Base-by-base conservation (phyloP, 2,888 invertebrate species). In the Watsonalla binaria region DNA sequence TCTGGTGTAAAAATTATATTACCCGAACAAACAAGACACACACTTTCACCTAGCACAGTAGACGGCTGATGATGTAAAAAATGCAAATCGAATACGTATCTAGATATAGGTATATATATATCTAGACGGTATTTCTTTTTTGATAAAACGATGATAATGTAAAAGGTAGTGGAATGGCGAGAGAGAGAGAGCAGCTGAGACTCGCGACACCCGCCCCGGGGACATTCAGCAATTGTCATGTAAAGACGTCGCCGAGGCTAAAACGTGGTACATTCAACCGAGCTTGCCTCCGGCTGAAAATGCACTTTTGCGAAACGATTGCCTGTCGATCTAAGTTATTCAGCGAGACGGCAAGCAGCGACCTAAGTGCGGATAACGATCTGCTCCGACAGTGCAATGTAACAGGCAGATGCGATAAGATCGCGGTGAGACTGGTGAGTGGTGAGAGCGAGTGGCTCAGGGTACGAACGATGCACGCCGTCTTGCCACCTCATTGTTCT, bases 301-400 rank as follows among this genome's bases (percentile, higher is more conserved):
- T 90, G 87, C 89, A 89, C 89, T 90, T 87, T 86, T 80, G 73
- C 78, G 78, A 81, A 84, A 68, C 81, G 86, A 89, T 88, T 84
- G 85, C 82, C 82, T 83, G 84, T 84, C 86, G 81, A 87, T 83
- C 76, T 76, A 74, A 81, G 82, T 86, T 85, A 84, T 82, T 80
- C 78, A 78, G 68, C 70, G 72, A 72, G 76, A 75, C 71, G 70
- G 68, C 70, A 62, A 65, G 70, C 71, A 67, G 72, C 72, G 72
- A 76, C 69, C 76, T 78, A 81, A 82, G 82, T 77, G 79, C 74
- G 72, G 82, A 84, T 81, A 83, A 78, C 74, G 76, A 84, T 84
- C 83, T 76, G 70, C 66, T 73, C 61, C 60, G 67, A 69, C 66
- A 74, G 63, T 54, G 53, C 61, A 60, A 60, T 76, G 72, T 76